Evolutionary conservation across 1,140 invertebrate genomes (phyloP).

Genomic region (Cecropterus lyciades): DNA sequence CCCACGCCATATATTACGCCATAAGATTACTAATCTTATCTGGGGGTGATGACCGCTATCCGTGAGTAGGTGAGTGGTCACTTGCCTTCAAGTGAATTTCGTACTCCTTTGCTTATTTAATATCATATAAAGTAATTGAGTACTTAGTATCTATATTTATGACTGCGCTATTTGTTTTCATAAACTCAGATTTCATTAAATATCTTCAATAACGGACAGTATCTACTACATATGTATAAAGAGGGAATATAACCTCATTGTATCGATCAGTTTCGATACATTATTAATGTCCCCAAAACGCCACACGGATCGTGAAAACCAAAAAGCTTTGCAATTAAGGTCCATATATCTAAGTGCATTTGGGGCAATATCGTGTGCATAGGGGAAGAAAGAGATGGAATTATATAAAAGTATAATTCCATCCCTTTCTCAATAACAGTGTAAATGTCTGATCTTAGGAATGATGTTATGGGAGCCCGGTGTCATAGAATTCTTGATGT

Average conservation of each 20-base stretch:
- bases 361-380: conserved; percentile 7
- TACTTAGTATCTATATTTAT: too few species aligned
- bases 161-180: too few species aligned
- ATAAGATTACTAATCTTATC: too few species aligned
- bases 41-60: too few species aligned
- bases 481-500: conserved; percentile 46
- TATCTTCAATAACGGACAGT: conserved; percentile 7
- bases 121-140: too few species aligned
- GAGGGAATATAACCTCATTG: conserved; percentile 9
- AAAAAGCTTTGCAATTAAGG: conserved; percentile 4
- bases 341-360: conserved; percentile 24
- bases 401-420: conserved; percentile 18
- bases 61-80: too few species aligned
- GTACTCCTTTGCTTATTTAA: too few species aligned
- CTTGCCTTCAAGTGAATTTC: too few species aligned
- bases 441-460: conserved; percentile 42
- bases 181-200: background rate
- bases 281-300: conserved; percentile 29
- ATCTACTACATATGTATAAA: conserved; percentile 13
- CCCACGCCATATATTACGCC: too few species aligned
- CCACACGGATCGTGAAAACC: background rate
- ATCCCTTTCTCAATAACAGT: conserved; percentile 37
- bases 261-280: conserved; percentile 30
- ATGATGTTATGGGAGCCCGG: conserved; percentile 36
- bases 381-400: background rate